Conservation (phyloP, 2,797 vertebrate genomes). For the Mycteria americana region DNA sequence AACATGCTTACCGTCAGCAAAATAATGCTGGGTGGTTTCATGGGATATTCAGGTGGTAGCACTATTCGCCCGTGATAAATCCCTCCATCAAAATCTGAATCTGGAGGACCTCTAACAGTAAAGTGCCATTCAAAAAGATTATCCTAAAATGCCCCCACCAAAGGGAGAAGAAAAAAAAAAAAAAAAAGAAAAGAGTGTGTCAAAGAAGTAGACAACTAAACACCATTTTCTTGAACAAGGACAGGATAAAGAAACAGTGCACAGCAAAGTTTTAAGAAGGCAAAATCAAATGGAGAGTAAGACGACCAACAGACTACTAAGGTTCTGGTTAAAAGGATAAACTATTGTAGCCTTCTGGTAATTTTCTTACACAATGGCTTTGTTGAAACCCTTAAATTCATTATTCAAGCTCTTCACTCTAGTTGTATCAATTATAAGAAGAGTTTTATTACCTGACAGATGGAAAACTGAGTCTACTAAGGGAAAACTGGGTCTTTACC, state of each 20-base stretch:
- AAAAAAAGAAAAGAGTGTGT: fast-evolving
- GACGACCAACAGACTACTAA: background rate
- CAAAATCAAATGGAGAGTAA: background rate
- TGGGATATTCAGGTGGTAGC: constrained; percentile 95
- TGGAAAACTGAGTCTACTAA: background rate
- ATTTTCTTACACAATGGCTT: background rate
- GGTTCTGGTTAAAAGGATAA: background rate
- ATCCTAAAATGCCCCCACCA: constrained; percentile 78
- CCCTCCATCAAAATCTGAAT: constrained; percentile 96
- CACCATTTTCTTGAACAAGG: background rate
- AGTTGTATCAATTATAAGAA: background rate
- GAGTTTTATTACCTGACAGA: background rate
- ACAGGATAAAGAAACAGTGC: background rate
- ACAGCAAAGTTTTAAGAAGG: background rate
- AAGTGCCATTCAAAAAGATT: constrained; percentile 99
- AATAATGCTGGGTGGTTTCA: constrained; percentile 99
- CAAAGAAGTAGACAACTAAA: background rate
- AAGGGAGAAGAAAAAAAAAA: background rate
- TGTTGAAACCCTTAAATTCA: background rate
- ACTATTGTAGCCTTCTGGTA: background rate
- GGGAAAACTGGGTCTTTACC: background rate
- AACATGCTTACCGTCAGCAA: constrained; percentile 88
- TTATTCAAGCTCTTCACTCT: background rate
- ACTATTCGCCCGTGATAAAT: constrained; percentile 97
- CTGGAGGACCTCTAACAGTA: constrained; percentile 94